Evolutionary conservation across 2,888 invertebrate species (phyloP).

Genomic region (Monochamus alternatus): DNA sequence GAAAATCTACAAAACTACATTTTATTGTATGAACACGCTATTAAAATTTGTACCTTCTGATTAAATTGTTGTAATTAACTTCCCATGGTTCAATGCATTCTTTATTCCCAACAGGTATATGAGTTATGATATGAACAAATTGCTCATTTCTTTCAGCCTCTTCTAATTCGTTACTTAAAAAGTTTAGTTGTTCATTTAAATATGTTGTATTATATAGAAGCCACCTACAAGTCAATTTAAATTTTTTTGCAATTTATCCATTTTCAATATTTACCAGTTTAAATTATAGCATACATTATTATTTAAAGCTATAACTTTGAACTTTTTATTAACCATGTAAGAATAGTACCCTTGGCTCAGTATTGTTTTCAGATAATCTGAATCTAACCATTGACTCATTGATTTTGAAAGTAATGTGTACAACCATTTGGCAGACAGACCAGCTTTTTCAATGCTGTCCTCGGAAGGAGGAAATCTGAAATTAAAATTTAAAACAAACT

Average conservation of each 20-base stretch:
- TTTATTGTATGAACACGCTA: not conserved
- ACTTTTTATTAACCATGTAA: slow-evolving; percentile 76
- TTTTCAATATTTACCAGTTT: slow-evolving; percentile 76
- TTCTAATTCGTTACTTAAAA: slow-evolving; percentile 76
- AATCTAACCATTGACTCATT: slow-evolving; percentile 80
- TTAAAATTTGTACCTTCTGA: slow-evolving; percentile 73
- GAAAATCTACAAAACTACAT: slow-evolving; percentile 74
- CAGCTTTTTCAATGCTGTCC: slow-evolving; percentile 43
- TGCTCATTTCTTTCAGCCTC: slow-evolving; percentile 76
- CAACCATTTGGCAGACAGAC: slow-evolving; percentile 79
- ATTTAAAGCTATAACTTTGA: slow-evolving; percentile 84
- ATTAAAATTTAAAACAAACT: not conserved
- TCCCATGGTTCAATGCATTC: slow-evolving; percentile 82
- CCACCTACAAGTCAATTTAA: slow-evolving; percentile 58
- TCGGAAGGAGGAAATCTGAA: slow-evolving; percentile 51
- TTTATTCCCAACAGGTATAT: slow-evolving; percentile 84
- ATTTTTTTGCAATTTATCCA: not conserved
- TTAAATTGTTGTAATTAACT: slow-evolving; percentile 78
- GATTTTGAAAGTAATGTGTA: slow-evolving; percentile 80
- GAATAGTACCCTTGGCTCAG: slow-evolving; percentile 85
- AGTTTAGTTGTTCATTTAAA: slow-evolving; percentile 83
- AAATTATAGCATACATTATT: slow-evolving; percentile 83
- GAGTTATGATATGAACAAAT: slow-evolving; percentile 87
- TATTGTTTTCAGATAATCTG: slow-evolving; percentile 75
- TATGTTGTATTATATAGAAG: slow-evolving; percentile 75